These are phyloP conservation scores for Rotaria sp. DNA, from an alignment of 2,888 invertebrate genomes.

Conservation along the genomic window DNA sequence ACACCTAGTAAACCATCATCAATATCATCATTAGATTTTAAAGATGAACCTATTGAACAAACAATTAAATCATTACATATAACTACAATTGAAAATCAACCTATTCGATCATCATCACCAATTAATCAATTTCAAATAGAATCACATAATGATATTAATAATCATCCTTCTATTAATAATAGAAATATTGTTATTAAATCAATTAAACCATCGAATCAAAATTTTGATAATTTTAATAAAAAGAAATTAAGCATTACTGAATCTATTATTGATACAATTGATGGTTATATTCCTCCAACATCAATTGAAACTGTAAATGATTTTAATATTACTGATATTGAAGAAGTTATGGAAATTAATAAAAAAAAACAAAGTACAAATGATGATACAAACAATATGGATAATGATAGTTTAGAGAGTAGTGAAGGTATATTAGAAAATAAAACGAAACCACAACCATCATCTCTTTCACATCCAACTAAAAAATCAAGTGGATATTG, in stretches of 20 bases:
- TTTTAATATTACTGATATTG: neutral
- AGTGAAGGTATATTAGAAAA: neutral
- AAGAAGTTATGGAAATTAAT: neutral
- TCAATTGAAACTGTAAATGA: neutral
- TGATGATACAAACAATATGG: neutral
- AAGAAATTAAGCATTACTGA: neutral
- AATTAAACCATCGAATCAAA: neutral
- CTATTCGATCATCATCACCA: neutral
- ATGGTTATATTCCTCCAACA: neutral
- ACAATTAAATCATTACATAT: neutral
- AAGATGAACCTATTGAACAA: neutral
- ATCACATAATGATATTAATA: neutral
- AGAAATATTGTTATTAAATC: neutral
- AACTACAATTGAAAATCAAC: neutral
- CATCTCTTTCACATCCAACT: neutral
- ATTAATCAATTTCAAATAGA: neutral
- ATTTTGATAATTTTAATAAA: neutral
- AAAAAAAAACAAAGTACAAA: neutral
- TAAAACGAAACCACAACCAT: neutral
- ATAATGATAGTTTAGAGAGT: slow-evolving; percentile 21
- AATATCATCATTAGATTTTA: neutral
- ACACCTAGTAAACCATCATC: slow-evolving; percentile 16
- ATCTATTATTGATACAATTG: neutral
- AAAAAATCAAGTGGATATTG: neutral
- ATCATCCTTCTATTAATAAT: neutral